Percentiles rank a stretch among this genome's conserved stretches.
Evolutionary conservation across 1,140 invertebrate genomes (phyloP).

Genomic region (Zaprionus ornatus): DNA sequence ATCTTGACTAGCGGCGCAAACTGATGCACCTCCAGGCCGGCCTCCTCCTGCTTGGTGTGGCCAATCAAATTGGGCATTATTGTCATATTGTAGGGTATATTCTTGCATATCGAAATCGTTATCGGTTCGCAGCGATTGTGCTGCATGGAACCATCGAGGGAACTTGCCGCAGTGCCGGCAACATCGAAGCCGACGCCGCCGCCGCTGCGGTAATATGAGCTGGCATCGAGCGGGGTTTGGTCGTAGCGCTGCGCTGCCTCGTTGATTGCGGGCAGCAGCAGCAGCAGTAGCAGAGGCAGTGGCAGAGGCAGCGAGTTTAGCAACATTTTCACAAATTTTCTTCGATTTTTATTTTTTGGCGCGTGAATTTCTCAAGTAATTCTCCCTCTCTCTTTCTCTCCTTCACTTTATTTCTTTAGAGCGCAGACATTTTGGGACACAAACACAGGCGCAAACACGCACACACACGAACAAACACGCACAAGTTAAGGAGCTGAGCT

Average conservation of each 20-base stretch:
- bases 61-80: slow-evolving; percentile 98
- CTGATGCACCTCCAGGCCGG: slow-evolving; percentile 95
- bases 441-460: slow-evolving; percentile 13
- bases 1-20: slow-evolving; percentile 98
- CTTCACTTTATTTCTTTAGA: slow-evolving; percentile 20
- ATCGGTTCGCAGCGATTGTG: slow-evolving; percentile 96
- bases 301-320: slow-evolving; percentile 25
- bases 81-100: slow-evolving; percentile 97
- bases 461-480: slow-evolving; percentile 8
- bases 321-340: slow-evolving; percentile 21
- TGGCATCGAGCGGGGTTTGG: slow-evolving; percentile 65
- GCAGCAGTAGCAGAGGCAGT: slow-evolving; percentile 9
- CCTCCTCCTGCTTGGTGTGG: slow-evolving; percentile 97
- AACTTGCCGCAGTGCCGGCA: slow-evolving; percentile 45
- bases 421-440: slow-evolving; percentile 29
- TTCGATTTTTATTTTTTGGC: not conserved
- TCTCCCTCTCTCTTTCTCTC: not conserved
- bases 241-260: slow-evolving; percentile 63
- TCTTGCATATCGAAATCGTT: slow-evolving; percentile 95
- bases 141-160: slow-evolving; percentile 63
- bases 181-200: slow-evolving; percentile 49
- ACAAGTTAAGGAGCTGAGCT: not conserved
- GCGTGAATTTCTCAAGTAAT: slow-evolving; percentile 15
- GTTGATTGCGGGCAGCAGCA: slow-evolving; percentile 27
- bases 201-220: slow-evolving; percentile 72